Evolutionary conservation across 2,888 invertebrate genomes (phyloP), one percentile per base, ranked within the genome.

Genomic region (Cantharis rustica): DNA sequence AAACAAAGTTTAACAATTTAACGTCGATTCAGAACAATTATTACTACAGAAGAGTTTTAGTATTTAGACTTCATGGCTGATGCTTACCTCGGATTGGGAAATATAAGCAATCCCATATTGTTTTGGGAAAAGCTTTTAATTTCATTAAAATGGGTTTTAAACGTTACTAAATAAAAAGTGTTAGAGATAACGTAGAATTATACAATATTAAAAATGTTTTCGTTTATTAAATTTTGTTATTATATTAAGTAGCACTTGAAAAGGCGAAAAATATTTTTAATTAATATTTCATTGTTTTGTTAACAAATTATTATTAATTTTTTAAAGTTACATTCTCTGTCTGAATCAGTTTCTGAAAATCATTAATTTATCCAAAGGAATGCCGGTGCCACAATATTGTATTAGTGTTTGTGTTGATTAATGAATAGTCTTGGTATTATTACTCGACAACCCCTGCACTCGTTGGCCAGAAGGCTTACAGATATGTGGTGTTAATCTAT

Each of bases 401-500:
- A 69, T 47, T 47, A 17, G 27, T 69, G 69, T 27, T 69, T 47
- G 47, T 31, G 31, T 71, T 72, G 63, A 72, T 76, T 69, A 76
- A 72, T 69, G 64, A 73, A 73, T 72, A 77, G 72, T 71, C 72
- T 77, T 69, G 66, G 69, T 72, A 74, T 74, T 74, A 71, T 73
- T 77, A 64, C 71, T 71, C 20, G 73, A 23, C 68, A 76, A 76
- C 69, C 76, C 71, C 71, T 68, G 63, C 73, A 26, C 68, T 70
- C 27, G 23, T 71, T 26, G 71, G 71, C 69, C 75, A 68, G 69
- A 77, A 74, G 73, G 74, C 74, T 74, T 66, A 66, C 69, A 75
- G 75, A 77, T 77, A 72, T 75, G 64, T 72, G 75, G 69, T 84
- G 85, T 84, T 85, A 86, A 86, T 85, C 86, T 85, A 84, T 85